phyloP scores from a whole-genome alignment of 1,140 invertebrate genomes.

The Aradophagus sp. region DNA sequence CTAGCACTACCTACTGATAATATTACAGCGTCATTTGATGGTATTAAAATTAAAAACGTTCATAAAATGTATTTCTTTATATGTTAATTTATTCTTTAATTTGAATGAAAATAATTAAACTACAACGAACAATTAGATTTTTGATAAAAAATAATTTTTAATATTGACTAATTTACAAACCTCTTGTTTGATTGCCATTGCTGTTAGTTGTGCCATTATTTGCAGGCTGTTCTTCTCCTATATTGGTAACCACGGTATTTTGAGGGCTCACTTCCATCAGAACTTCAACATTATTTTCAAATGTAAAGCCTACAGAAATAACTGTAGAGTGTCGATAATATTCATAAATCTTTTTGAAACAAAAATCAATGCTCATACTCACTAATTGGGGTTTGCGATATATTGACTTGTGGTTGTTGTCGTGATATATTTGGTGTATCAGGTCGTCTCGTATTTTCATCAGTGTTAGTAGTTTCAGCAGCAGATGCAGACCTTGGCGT shows the following conservation, averaged over 20 bases:
- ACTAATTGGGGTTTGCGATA: conserved; percentile 62
- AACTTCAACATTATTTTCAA: conserved; percentile 78
- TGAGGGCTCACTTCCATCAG: conserved; percentile 82
- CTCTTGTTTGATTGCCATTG: conserved; percentile 54
- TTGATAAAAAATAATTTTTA: too few species aligned
- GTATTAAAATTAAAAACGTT: conserved; percentile 5
- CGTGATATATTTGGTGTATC: conserved; percentile 49
- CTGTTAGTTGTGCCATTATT: conserved; percentile 61
- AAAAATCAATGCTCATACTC: conserved; percentile 10
- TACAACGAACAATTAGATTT: too few species aligned
- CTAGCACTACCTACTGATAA: conserved; percentile 42
- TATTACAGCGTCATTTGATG: too few species aligned
- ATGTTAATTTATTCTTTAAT: too few species aligned
- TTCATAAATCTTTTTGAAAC: too few species aligned
- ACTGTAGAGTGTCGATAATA: too few species aligned
- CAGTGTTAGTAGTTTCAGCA: conserved; percentile 52
- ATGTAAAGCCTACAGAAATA: too few species aligned
- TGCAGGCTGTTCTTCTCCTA: conserved; percentile 62
- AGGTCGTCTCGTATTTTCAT: conserved; percentile 44
- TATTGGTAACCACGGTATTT: conserved; percentile 75
- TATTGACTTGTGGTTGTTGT: conserved; percentile 60
- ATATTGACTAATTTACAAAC: too few species aligned
- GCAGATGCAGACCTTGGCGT: conserved; percentile 55
- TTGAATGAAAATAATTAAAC: too few species aligned
- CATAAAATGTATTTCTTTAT: background rate